These are phyloP conservation scores for Alethe castanea DNA, from an alignment of 2,113 vertebrate genomes.

Conservation along the genomic window DNA sequence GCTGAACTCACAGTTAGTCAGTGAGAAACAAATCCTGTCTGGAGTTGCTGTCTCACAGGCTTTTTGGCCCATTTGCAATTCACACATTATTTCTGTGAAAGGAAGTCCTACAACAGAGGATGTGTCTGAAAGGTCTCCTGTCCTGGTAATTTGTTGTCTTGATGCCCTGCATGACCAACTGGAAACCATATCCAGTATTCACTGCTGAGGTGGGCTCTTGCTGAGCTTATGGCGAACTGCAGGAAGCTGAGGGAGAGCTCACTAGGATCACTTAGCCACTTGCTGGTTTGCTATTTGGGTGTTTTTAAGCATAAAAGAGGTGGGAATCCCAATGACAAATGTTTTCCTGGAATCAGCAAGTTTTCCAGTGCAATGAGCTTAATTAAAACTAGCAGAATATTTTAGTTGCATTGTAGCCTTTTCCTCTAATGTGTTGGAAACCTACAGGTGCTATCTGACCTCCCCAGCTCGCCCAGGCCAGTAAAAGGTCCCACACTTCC, in stretches of 20 bases:
- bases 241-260: not conserved
- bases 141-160: slow-evolving; percentile 21
- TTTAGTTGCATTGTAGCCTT: not conserved
- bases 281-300: not conserved
- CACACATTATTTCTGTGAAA: not conserved
- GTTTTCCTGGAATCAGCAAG: not conserved
- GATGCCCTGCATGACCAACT: slow-evolving; percentile 4
- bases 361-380: not conserved
- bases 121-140: not conserved
- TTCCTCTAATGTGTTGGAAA: not conserved
- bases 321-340: not conserved
- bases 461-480: not conserved
- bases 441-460: not conserved
- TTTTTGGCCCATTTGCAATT: not conserved
- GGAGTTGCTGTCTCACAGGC: not conserved
- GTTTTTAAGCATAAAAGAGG: not conserved
- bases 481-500: not conserved
- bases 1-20: not conserved
- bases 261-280: not conserved
- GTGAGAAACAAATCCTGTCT: not conserved
- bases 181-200: slow-evolving; percentile 14
- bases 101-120: not conserved
- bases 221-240: not conserved
- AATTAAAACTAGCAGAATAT: slow-evolving; percentile 30
- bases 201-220: not conserved